Percentiles rank a stretch among this genome's conserved stretches.
These are phyloP conservation scores for Helostoma temminkii DNA, from an alignment of 2,797 vertebrate species.

Conservation along the genomic window DNA sequence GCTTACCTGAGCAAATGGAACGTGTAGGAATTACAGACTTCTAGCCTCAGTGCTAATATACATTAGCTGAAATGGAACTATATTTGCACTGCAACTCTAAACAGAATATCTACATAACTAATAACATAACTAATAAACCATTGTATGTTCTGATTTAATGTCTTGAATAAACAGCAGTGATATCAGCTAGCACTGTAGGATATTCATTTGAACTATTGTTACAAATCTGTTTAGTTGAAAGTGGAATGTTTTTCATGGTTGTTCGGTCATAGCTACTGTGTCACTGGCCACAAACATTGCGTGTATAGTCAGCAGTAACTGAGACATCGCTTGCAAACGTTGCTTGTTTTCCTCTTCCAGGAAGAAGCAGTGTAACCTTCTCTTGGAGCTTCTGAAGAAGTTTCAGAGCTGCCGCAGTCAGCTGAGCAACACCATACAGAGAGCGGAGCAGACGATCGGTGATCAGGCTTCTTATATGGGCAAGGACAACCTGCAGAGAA, in stretches of 20 bases:
- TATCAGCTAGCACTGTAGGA: background rate
- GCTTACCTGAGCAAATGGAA: background rate
- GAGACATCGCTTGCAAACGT: background rate
- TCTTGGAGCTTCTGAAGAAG: conserved; percentile 91
- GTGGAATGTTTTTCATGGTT: too few species aligned
- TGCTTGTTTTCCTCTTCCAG: conserved; percentile 66
- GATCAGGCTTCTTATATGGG: conserved; percentile 93
- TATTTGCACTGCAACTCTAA: background rate
- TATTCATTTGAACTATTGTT: background rate
- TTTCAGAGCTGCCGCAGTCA: conserved; percentile 89
- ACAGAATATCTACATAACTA: background rate
- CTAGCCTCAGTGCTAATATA: background rate
- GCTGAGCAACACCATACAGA: conserved; percentile 88
- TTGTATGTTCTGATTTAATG: too few species aligned
- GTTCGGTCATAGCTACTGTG: too few species aligned
- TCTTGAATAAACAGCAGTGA: too few species aligned
- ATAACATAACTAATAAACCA: too few species aligned
- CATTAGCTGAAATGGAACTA: background rate
- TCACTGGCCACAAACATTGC: background rate
- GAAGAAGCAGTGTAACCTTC: conserved; percentile 86
- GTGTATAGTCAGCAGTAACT: background rate
- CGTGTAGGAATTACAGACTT: background rate
- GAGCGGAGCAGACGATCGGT: conserved; percentile 87
- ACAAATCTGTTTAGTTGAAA: background rate
- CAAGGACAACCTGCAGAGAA: conserved; percentile 92